phyloP scores from a whole-genome alignment of 2,797 vertebrate genomes.

The Nyctibius grandis region DNA sequence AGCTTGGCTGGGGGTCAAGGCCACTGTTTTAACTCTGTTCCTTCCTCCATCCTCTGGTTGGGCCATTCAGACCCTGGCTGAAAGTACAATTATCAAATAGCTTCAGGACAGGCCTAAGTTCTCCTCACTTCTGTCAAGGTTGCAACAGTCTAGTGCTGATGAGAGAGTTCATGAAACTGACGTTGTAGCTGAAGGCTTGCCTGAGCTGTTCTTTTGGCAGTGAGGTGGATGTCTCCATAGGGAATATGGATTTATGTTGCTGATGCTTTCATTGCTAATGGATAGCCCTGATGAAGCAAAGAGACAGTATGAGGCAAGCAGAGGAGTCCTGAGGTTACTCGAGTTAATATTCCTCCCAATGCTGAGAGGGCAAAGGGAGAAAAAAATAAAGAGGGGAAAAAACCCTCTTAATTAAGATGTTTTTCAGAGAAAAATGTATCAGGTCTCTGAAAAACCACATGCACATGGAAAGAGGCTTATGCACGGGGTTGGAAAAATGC shows the following conservation, averaged over 20 bases:
- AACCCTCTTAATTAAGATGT: not conserved
- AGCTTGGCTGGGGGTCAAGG: not conserved
- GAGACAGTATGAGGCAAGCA: not conserved
- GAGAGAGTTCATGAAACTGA: not conserved
- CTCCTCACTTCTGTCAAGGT: not conserved
- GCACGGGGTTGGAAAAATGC: not conserved
- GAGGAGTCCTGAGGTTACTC: not conserved
- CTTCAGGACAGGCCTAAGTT: not conserved
- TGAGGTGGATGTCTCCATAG: not conserved
- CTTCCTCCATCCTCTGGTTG: not conserved
- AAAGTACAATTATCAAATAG: not conserved
- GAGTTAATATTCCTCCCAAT: not conserved
- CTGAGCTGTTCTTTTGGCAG: not conserved
- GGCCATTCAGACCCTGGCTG: not conserved
- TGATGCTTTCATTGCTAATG: not conserved
- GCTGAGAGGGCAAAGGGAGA: not conserved
- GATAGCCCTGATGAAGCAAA: not conserved
- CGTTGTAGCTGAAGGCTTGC: not conserved
- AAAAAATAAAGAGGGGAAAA: not conserved
- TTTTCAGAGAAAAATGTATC: not conserved
- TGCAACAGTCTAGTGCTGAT: not conserved
- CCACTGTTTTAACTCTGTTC: not conserved
- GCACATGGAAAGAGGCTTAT: not conserved
- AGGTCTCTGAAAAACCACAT: not conserved
- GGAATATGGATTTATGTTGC: rapidly evolving